Evolutionary conservation across 1,140 invertebrate species (phyloP).

Genomic region (Cydia pomonella): DNA sequence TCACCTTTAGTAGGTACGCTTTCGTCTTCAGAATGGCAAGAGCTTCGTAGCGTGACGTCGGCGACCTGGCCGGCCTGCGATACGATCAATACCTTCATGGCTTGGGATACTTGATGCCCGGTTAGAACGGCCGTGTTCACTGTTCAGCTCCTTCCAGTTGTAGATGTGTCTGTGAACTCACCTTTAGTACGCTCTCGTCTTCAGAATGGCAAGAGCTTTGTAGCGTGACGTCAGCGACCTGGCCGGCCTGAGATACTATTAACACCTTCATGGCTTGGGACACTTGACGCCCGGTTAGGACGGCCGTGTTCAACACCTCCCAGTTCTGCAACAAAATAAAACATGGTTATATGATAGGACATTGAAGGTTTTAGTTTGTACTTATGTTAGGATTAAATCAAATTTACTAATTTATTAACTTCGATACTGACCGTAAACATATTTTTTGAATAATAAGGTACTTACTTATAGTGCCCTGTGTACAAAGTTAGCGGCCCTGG

Average conservation of each 20-base stretch:
- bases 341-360: slow-evolving; percentile 2
- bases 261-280: slow-evolving; percentile 97
- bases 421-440: not conserved
- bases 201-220: slow-evolving; percentile 97
- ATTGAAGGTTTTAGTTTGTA: too few species aligned
- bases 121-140: slow-evolving; percentile 97
- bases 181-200: slow-evolving; percentile 98
- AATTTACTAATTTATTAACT: not conserved
- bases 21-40: slow-evolving; percentile 96
- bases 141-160: slow-evolving; percentile 98
- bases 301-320: slow-evolving; percentile 97
- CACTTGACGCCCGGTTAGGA: slow-evolving; percentile 95
- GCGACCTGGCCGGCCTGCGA: slow-evolving; percentile 95
- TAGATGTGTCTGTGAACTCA: slow-evolving; percentile 63
- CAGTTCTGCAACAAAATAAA: slow-evolving; percentile 87
- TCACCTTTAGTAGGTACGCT: slow-evolving; percentile 97
- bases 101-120: slow-evolving; percentile 94
- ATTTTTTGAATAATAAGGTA: too few species aligned
- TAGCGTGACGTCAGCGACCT: slow-evolving; percentile 96
- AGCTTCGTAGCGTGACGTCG: slow-evolving; percentile 97
- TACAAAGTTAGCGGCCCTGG: not conserved
- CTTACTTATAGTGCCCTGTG: too few species aligned
- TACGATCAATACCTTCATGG: slow-evolving; percentile 97
- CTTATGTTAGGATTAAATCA: too few species aligned
- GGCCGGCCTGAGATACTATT: slow-evolving; percentile 95